Evolutionary conservation across 2,888 invertebrate genomes (phyloP), one percentile per base, ranked within the genome.

Genomic region (Pherbina coryleti): DNA sequence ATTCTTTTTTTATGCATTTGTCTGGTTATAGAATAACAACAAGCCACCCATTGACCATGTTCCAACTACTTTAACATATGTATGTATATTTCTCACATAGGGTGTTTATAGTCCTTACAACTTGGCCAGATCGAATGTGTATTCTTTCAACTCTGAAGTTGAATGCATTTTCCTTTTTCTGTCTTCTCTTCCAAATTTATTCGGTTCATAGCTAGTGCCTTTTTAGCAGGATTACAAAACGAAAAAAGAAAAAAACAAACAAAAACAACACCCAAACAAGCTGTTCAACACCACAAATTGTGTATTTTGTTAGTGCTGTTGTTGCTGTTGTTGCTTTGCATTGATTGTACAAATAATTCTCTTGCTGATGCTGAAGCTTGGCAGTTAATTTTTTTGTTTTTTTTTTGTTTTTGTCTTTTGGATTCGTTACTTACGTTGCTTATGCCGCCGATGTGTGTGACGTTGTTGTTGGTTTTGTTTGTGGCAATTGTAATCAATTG

Each of bases 281-380:
- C 82, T 86, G 86, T 86, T 86, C 85, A 83, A 86, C 86, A 86
- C 87, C 84, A 83, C 83, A 86, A 86, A 85, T 86, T 86, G 86
- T 44, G 44, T 44, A 11, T 11, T 1, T 44, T 44, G 44, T 44
- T 37, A 31, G 31, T 86, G 85, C 84, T 84, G 83, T 82, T 83
- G 81, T 11, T 17, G 17, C 31, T 17, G 9, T n/a, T 64, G 64
- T 64, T 64, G 64, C 1, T 44, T 44, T 44, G 44, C 44, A 44
- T 44, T 44, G 44, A 44, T 44, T 44, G 44, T 44, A 44, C 44
- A 44, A 44, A 44, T 44, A 14, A 44, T 44, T 44, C 44, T 44
- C 11, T 14, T 44, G 44, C 44, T 14, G 7, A 14, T 44, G 44
- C 11, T 44, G 44, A 11, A 44, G 44, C 44, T 44, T 44, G 11